Evolutionary conservation across 2,113 vertebrate species (phyloP).

Genomic region (Ptilorrhoa leucosticta): DNA sequence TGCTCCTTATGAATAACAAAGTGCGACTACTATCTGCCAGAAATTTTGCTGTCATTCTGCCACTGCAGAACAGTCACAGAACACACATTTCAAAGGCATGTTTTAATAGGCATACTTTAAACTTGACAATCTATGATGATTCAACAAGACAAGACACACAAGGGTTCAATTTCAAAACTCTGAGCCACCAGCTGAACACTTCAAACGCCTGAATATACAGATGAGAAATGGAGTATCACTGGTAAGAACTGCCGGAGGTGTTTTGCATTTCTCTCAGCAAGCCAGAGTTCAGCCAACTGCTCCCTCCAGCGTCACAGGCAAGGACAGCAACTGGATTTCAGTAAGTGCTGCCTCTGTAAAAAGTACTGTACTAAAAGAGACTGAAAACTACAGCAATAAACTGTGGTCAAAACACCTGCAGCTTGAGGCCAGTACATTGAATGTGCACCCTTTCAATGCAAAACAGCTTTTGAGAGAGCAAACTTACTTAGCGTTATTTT

Average conservation of each 20-base stretch:
- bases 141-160: neutral
- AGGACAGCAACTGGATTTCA: neutral
- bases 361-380: neutral
- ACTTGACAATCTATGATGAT: neutral
- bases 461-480: neutral
- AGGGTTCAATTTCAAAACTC: neutral
- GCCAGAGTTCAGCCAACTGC: neutral
- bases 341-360: neutral
- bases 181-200: neutral
- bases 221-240: neutral
- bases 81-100: neutral
- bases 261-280: neutral
- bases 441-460: neutral
- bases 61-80: neutral
- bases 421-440: neutral
- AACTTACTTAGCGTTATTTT: slow-evolving; percentile 94
- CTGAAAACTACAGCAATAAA: neutral
- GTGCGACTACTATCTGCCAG: neutral
- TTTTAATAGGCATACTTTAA: neutral
- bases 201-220: neutral
- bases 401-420: neutral
- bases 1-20: neutral
- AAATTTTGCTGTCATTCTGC: neutral
- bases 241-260: neutral
- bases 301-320: neutral